Evolutionary conservation across 2,113 vertebrate species (phyloP).

Genomic region (Hydrochoerus hydrochaeris): DNA sequence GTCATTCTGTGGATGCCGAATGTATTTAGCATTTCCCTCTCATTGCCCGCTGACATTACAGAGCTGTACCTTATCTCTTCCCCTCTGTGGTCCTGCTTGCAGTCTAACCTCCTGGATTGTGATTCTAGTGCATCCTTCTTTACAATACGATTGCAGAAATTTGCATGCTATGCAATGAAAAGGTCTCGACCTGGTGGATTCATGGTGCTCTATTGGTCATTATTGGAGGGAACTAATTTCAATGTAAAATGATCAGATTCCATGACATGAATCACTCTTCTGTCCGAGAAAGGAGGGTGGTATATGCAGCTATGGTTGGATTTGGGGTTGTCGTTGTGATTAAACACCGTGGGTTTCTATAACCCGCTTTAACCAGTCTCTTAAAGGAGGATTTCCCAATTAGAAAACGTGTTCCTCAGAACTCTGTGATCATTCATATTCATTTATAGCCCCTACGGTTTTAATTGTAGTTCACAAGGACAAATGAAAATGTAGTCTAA

Average conservation of each 20-base stretch:
- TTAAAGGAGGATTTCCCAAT: constrained; percentile 62
- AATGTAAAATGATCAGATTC: neutral
- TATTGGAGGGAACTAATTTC: neutral
- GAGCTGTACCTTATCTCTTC: no score
- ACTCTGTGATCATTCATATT: constrained; percentile 64
- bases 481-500: neutral
- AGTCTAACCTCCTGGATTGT: neutral
- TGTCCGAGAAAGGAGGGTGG: neutral
- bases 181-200: fast-evolving
- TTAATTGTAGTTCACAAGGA: constrained; percentile 39
- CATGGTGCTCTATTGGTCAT: no score
- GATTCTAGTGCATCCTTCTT: neutral
- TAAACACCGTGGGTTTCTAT: constrained; percentile 37
- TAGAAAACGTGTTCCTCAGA: constrained; percentile 58
- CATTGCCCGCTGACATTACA: fast-evolving
- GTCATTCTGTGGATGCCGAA: neutral
- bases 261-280: neutral
- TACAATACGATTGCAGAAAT: fast-evolving
- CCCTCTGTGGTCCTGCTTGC: neutral
- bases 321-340: constrained; percentile 47
- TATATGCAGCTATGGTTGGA: neutral
- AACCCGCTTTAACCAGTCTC: constrained; percentile 71
- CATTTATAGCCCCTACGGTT: constrained; percentile 71
- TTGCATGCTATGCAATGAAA: fast-evolving
- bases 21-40: neutral